These are phyloP conservation scores for Takifugu bimaculatus DNA, from an alignment of 2,113 vertebrate species.

Conservation along the genomic window DNA sequence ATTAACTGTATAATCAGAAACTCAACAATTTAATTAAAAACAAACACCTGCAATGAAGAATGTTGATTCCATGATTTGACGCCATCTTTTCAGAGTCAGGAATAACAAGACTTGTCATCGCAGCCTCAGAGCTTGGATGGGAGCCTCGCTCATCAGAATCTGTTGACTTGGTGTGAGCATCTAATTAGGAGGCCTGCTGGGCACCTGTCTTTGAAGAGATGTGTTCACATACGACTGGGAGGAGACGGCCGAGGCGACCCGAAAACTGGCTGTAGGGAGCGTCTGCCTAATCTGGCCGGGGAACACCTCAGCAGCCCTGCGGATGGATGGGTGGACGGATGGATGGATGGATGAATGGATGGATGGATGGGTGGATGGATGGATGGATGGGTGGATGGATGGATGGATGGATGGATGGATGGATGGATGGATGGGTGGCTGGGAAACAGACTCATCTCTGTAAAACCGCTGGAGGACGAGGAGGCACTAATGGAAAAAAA, in stretches of 20 bases:
- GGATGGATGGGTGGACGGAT: background rate
- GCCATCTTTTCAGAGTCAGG: too few species aligned
- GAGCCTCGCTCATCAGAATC: too few species aligned
- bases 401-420: background rate
- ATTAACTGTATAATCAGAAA: too few species aligned
- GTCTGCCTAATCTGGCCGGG: background rate
- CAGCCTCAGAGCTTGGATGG: too few species aligned
- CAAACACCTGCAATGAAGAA: too few species aligned
- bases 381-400: background rate
- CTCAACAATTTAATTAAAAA: too few species aligned
- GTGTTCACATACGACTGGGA: background rate
- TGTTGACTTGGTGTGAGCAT: too few species aligned
- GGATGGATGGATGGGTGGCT: background rate
- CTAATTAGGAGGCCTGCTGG: too few species aligned
- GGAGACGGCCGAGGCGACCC: background rate
- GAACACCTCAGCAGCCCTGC: background rate
- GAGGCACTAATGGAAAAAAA: background rate
- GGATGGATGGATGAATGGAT: background rate
- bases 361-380: background rate
- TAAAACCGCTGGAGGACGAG: background rate
- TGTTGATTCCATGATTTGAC: too few species aligned
- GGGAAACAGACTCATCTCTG: background rate
- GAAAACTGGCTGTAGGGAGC: background rate
- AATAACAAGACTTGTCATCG: too few species aligned
- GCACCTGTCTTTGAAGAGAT: too few species aligned